Conservation (phyloP, 2,888 invertebrate species). For the Amphimallon solstitiale region DNA sequence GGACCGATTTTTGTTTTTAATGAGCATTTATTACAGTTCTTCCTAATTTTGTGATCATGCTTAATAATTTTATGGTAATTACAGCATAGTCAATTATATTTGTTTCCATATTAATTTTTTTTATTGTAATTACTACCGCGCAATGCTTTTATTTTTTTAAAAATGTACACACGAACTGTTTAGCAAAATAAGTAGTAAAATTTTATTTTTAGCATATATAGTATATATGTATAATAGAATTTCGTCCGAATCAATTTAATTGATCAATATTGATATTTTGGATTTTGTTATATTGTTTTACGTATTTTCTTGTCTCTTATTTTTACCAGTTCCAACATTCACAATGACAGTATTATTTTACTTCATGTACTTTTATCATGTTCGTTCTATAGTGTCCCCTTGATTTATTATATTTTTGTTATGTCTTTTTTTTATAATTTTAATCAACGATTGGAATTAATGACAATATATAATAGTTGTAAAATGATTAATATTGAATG, state of each 20-base stretch:
- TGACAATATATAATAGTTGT: slow-evolving; percentile 25
- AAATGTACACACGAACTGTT: too few relatives aligned
- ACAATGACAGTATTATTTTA: slow-evolving; percentile 9
- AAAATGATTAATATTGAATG: not conserved
- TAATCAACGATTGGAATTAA: not conserved
- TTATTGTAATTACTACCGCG: too few relatives aligned
- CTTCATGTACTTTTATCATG: not conserved
- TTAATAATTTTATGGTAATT: too few relatives aligned
- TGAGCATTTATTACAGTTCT: not conserved
- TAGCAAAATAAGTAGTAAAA: too few relatives aligned
- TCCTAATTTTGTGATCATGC: too few relatives aligned
- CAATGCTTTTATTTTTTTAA: too few relatives aligned
- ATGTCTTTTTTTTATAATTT: not conserved
- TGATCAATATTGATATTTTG: not conserved
- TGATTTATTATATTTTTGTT: not conserved
- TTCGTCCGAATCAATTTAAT: too few relatives aligned
- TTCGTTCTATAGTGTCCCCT: not conserved
- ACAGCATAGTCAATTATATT: too few relatives aligned
- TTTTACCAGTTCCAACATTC: slow-evolving; percentile 5
- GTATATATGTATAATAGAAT: too few relatives aligned
- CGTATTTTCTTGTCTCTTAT: not conserved
- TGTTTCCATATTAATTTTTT: too few relatives aligned
- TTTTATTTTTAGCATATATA: too few relatives aligned
- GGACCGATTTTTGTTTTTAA: slow-evolving; percentile 28
- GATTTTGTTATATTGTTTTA: not conserved